Base-by-base conservation (phyloP, 1,140 invertebrate species). In the Zaprionus capensis region DNA sequence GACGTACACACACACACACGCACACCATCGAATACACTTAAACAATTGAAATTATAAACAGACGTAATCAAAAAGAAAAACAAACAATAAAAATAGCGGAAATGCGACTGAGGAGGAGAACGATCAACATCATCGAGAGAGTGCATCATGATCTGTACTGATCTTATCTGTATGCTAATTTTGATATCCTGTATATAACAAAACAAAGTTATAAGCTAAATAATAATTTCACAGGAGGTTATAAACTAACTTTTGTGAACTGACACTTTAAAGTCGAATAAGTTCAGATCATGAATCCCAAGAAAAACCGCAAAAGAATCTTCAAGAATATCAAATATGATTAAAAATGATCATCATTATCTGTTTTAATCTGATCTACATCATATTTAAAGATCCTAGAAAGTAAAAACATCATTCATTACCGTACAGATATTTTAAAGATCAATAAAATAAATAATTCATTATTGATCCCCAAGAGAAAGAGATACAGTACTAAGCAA, bases 21-120 rank as follows among this genome's bases (percentile, higher is more conserved):
- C 11, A 28, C 38, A 34, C 6, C 7, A 15, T 34, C 31, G 51
- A 41, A 70, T 49, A 51, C 28, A 63, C 64, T 75, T 49, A 57
- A 74, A 70, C 59, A 71, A 71, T 71, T 71, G 41, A 64, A 70
- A 75, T 70, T 73, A 34, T 69, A 64, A 59, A 71, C 63, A 44
- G 44, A 12, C 38, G 15, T 31, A 76, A 61, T 49, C 28, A 44
- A 58, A 15, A 46, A 17, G 12, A 51, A 28, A 69, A 49, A 69
- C 46, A 51, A 51, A 51, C 26, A 38, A 26, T 61, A 68, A 46
- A 75, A 70, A 70, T 64, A 51, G 72, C 72, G 72, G 72, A 75
- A 75, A 63, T 63, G 34, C 67, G 41, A 28, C 24, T 31, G 62
- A 24, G 22, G 12, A 24, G 51, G 22, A 46, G 51, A 24, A 46